Percentiles rank a stretch among this genome's conserved stretches.
These are phyloP conservation scores for Porites divaricata DNA, from an alignment of 92 coral and sea anemone genomes.

Conservation along the genomic window DNA sequence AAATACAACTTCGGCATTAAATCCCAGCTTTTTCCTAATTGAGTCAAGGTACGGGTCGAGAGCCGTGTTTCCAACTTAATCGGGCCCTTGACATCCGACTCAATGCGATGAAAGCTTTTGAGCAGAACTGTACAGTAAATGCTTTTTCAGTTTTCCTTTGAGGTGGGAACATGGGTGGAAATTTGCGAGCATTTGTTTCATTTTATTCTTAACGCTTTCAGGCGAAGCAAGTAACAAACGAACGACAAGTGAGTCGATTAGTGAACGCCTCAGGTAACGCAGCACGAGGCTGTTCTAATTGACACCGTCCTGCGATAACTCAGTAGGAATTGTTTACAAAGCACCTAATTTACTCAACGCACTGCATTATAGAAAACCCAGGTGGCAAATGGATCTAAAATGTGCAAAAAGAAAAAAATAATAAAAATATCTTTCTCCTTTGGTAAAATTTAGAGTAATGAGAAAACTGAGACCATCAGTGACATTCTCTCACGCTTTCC, in stretches of 20 bases:
- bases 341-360: not conserved
- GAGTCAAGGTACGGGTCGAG: no score
- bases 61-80: no score
- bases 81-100: no score
- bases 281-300: not conserved
- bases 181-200: not conserved
- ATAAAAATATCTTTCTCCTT: not conserved
- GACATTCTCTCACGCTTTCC: no score
- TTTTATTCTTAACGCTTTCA: not conserved
- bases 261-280: not conserved
- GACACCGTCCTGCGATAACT: not conserved
- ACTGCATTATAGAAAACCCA: not conserved
- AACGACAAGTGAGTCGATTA: not conserved
- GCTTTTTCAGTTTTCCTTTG: not conserved
- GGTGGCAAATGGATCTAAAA: not conserved
- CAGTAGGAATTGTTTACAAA: conserved; percentile 2
- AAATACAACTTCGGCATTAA: no score
- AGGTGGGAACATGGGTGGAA: no score
- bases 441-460: no score
- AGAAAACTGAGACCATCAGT: no score
- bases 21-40: no score
- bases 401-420: not conserved
- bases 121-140: not conserved
- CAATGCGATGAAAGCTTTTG: not conserved
- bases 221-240: not conserved